phyloP scores from a whole-genome alignment of 1,140 invertebrate species.

The Manduca sexta region DNA sequence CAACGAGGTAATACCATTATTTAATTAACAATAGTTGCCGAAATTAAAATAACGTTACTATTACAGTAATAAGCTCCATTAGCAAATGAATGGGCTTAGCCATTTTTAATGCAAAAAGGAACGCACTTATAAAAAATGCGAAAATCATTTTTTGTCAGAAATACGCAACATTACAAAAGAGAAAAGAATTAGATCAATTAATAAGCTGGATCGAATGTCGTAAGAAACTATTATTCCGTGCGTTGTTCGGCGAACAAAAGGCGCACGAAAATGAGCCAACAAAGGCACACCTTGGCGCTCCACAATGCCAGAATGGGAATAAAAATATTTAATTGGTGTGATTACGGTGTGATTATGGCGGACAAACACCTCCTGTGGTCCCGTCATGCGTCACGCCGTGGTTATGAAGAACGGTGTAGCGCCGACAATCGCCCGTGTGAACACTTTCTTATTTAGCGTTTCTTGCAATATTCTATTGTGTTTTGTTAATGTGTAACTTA shows the following conservation, averaged over 20 bases:
- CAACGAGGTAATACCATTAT: slow-evolving; percentile 53
- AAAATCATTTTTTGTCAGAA: too few species aligned
- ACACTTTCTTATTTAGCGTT: slow-evolving; percentile 10
- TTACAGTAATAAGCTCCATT: too few species aligned
- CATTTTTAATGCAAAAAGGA: too few species aligned
- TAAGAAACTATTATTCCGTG: neutral
- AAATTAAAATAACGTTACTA: too few species aligned
- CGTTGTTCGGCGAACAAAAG: slow-evolving; percentile 35
- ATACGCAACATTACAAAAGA: too few species aligned
- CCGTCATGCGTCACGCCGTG: slow-evolving; percentile 27
- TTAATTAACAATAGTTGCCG: too few species aligned
- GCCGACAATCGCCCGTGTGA: slow-evolving; percentile 11
- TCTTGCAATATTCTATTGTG: too few species aligned
- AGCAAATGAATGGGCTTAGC: too few species aligned
- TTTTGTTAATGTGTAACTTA: too few species aligned
- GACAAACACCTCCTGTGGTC: slow-evolving; percentile 60
- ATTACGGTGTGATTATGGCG: slow-evolving; percentile 53
- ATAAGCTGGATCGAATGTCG: neutral
- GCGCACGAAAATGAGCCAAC: slow-evolving; percentile 44
- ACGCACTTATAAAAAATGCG: too few species aligned
- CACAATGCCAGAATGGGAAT: slow-evolving; percentile 60
- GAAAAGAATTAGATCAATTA: neutral
- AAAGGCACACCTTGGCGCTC: slow-evolving; percentile 33
- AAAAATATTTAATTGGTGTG: slow-evolving; percentile 69
- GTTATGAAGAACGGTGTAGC: neutral